These are phyloP conservation scores for Pollicipes pollicipes DNA, from an alignment of 1,140 invertebrate species.

Conservation along the genomic window DNA sequence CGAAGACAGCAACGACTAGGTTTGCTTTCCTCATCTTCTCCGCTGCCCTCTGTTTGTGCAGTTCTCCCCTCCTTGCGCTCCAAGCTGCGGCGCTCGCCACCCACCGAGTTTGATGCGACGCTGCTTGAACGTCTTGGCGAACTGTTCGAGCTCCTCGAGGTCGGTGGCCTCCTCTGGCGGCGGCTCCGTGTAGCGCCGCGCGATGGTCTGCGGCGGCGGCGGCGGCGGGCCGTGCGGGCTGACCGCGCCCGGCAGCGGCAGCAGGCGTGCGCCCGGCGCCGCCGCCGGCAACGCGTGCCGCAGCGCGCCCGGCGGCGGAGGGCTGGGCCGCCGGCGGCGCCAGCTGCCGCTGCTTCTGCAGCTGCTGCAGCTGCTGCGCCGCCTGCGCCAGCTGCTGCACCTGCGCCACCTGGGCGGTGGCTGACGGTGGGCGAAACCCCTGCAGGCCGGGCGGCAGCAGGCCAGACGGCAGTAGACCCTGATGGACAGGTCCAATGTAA, in stretches of 20 bases:
- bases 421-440: constrained; percentile 18
- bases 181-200: constrained; percentile 47
- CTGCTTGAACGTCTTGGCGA: constrained; percentile 93
- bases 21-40: too few species aligned
- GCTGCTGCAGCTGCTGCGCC: constrained; percentile 40
- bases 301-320: constrained; percentile 11
- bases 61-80: too few species aligned
- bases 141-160: constrained; percentile 86
- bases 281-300: constrained; percentile 10
- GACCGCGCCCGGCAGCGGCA: constrained; percentile 13
- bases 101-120: constrained; percentile 76
- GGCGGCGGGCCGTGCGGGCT: constrained; percentile 13
- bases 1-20: too few species aligned
- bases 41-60: neutral
- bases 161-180: constrained; percentile 81
- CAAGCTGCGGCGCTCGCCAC: constrained; percentile 10
- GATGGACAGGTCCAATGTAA: too few species aligned
- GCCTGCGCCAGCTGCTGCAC: constrained; percentile 61
- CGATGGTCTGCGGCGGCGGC: constrained; percentile 16
- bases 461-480: constrained; percentile 23
- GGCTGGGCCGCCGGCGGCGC: constrained; percentile 13
- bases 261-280: constrained; percentile 14
- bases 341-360: constrained; percentile 24
- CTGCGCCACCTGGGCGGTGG: constrained; percentile 53
- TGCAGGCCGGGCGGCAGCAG: constrained; percentile 24